phyloP scores from a whole-genome alignment of 2,888 invertebrate species.

The Endotricha flammealis region DNA sequence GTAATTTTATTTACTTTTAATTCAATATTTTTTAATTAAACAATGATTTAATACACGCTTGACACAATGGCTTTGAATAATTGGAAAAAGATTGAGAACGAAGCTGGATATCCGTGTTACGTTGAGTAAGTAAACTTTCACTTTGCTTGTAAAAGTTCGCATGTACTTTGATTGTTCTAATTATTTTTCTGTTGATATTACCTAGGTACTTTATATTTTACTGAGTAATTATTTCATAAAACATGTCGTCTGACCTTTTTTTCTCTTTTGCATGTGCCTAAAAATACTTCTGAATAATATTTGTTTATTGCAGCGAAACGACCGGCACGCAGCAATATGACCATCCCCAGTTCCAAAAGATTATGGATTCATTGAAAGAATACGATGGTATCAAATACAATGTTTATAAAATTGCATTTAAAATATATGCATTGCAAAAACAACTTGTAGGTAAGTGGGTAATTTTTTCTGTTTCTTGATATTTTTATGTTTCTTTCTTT shows the following conservation, averaged over 20 bases:
- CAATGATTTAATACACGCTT: not conserved
- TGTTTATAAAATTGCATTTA: conserved; percentile 86
- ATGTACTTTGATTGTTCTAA: conserved; percentile 11
- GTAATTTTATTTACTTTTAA: too few relatives aligned
- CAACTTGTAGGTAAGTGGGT: conserved; percentile 78
- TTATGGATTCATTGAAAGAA: conserved; percentile 77
- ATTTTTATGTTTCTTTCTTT: too few relatives aligned
- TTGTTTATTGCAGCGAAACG: conserved; percentile 64
- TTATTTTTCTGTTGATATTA: conserved; percentile 19
- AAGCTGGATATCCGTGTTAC: conserved; percentile 79
- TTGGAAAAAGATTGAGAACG: conserved; percentile 80
- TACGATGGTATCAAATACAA: conserved; percentile 85
- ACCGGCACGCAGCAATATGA: conserved; percentile 75
- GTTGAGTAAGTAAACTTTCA: conserved; percentile 73
- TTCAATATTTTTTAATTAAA: too few relatives aligned
- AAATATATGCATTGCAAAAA: conserved; percentile 67
- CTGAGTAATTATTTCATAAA: too few relatives aligned
- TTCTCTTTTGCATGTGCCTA: too few relatives aligned
- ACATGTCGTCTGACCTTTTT: too few relatives aligned
- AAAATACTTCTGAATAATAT: too few relatives aligned
- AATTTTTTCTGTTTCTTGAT: not conserved
- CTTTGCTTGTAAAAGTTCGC: conserved; percentile 2
- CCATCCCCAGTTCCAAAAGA: conserved; percentile 79
- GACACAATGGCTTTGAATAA: conserved; percentile 43
- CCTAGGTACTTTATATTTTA: too few relatives aligned